Evolutionary conservation across 1,140 invertebrate genomes (phyloP), one percentile per base, ranked within the genome.

Genomic region (Drosophila obscura): DNA sequence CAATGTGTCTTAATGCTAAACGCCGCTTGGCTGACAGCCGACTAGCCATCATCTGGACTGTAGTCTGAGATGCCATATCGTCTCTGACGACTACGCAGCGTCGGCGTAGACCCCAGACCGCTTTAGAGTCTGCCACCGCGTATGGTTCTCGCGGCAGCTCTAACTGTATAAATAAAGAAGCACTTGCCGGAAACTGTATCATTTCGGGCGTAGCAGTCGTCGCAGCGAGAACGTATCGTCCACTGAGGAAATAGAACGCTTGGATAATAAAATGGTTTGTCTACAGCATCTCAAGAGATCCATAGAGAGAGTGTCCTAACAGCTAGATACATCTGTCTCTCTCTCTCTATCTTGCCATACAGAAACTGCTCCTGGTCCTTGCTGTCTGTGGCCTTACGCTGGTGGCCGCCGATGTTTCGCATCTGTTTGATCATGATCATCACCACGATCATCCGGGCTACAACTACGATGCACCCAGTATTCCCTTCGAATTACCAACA

Each of bases 141-240:
- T 53, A 44, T 62, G 57, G 66, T 81, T 77, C 72, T 69, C 49
- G 62, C 63, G 58, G 44, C 41, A 68, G 81, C 71, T 74, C 72
- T 69, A 69, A 69, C 66, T 69, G 83, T 90, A 90, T 90, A 90
- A 90, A 90, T 90, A 90, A 84, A 80, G 83, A 90, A 81, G 80
- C 80, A 83, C 69, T 80, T 75, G 62, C 66, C 80, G 74, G 80
- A 87, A 90, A 84, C 80, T 88, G 74, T 90, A 90, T 90, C 88
- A 90, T 77, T 90, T 53, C 63, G 69, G 60, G 55, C 73, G 64
- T 62, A 72, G 65, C 43, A 49, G 71, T 87, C 65, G 80, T 57
- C 64, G 73, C 67, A 81, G 15, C 64, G 19, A 87, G 82, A 87
- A 87, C 82, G 63, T 80, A 79, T 35, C 28, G 28, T 9, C 46